Conservation (phyloP, 2,113 vertebrate genomes). For the Naja naja region DNA sequence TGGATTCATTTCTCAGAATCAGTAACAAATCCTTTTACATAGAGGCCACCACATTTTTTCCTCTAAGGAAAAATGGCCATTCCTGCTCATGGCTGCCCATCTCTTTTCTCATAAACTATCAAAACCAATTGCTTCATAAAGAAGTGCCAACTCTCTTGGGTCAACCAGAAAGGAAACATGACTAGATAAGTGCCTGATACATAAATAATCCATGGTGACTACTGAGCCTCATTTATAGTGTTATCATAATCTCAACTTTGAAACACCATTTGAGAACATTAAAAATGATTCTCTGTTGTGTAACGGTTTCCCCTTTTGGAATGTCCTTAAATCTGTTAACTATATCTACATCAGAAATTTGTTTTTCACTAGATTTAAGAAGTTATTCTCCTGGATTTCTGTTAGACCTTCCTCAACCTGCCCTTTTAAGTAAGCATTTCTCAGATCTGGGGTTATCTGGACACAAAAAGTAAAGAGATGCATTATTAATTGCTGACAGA, state of each 20-base stretch:
- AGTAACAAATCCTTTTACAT: not conserved
- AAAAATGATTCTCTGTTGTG: not conserved
- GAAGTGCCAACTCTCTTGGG: not conserved
- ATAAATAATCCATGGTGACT: not conserved
- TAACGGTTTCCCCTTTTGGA: not conserved
- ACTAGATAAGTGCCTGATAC: not conserved
- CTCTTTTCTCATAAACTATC: not conserved
- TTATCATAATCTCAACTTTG: not conserved
- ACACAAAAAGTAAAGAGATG: not conserved
- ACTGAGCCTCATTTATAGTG: not conserved
- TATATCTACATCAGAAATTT: too few species aligned
- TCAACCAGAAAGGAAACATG: not conserved
- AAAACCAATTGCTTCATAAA: not conserved
- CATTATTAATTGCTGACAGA: slow-evolving; percentile 1
- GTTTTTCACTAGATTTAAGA: not conserved
- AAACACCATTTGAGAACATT: not conserved
- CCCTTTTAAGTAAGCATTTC: not conserved
- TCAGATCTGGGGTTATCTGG: not conserved
- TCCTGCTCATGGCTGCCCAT: not conserved
- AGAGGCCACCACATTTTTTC: not conserved
- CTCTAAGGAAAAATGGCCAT: not conserved
- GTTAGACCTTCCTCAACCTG: not conserved
- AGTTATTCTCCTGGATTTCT: not conserved
- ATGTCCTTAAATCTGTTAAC: not conserved
- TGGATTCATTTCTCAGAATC: not conserved